A percentile compares a stretch with the other conserved stretches of the same genome.
These are phyloP conservation scores for Xylota sylvarum DNA, from an alignment of 2,888 invertebrate genomes.

Conservation along the genomic window DNA sequence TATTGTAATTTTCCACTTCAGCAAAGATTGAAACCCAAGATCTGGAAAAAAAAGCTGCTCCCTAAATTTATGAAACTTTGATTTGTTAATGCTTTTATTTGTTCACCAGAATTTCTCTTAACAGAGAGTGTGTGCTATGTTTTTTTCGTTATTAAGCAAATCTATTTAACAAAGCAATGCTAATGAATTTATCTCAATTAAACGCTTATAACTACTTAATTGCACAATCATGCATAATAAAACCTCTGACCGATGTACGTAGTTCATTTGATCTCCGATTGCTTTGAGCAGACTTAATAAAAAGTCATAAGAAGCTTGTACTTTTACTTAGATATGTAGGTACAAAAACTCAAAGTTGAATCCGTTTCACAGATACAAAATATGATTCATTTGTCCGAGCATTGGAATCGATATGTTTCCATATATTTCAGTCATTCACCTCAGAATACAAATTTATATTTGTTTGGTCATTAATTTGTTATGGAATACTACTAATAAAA, in stretches of 20 bases:
- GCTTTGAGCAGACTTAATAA: background rate
- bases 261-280: background rate
- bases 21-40: background rate
- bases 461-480: background rate
- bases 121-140: background rate
- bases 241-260: background rate
- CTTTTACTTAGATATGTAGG: background rate
- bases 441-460: background rate
- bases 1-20: background rate
- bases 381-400: background rate
- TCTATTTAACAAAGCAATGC: background rate
- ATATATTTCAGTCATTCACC: background rate
- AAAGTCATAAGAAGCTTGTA: background rate
- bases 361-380: background rate
- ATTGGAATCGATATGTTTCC: background rate
- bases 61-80: background rate
- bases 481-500: background rate
- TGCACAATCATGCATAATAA: background rate
- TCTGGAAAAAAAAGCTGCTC: background rate
- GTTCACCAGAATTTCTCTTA: background rate
- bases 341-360: background rate
- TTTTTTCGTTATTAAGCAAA: background rate
- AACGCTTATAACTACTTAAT: background rate
- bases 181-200: conserved; percentile 2
- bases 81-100: conserved; percentile 3